phyloP scores from a whole-genome alignment of 2,113 vertebrate genomes.

The Elachura formosa region DNA sequence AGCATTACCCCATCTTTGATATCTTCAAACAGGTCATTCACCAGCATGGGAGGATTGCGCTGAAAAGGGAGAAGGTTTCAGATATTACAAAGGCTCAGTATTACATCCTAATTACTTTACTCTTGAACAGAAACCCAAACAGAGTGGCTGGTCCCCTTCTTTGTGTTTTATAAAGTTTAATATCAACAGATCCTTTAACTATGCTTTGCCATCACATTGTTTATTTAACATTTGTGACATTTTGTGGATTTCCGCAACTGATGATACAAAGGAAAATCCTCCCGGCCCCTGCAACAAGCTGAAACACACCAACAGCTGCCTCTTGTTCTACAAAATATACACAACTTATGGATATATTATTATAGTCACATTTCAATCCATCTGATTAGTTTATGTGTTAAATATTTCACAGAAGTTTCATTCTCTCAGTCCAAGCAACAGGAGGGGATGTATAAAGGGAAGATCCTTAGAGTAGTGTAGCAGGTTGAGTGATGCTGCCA shows the following conservation, averaged over 20 bases:
- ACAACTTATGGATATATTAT: rapidly evolving
- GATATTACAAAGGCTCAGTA: neutral
- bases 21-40: constrained; percentile 91
- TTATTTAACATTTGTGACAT: neutral
- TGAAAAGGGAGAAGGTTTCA: constrained; percentile 47
- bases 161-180: neutral
- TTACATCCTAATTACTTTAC: neutral
- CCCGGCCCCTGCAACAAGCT: neutral
- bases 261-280: neutral
- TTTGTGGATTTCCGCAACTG: neutral
- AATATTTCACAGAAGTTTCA: neutral
- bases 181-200: neutral
- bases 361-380: neutral
- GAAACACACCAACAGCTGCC: neutral
- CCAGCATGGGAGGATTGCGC: constrained; percentile 86
- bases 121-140: neutral
- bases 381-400: neutral
- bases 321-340: rapidly evolving
- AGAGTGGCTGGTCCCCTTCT: neutral
- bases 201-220: neutral
- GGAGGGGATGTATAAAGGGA: neutral
- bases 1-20: constrained; percentile 92
- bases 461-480: neutral
- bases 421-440: neutral
- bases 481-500: neutral